phyloP scores from a whole-genome alignment of 2,888 invertebrate species.

The Pyrrhosoma nymphula region DNA sequence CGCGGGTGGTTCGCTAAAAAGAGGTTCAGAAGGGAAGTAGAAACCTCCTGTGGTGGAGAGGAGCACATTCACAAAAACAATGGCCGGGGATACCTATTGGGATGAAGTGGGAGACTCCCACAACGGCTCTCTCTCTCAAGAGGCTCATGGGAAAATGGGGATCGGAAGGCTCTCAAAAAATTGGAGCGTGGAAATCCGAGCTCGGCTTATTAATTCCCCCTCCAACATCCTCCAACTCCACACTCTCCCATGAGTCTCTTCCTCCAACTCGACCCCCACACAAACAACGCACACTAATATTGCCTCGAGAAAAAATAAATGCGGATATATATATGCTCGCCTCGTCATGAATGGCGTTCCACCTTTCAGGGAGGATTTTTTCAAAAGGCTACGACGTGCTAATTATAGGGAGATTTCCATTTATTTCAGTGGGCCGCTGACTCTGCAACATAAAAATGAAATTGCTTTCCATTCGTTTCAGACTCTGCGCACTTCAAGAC shows the following conservation, averaged over 20 bases:
- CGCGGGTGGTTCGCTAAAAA: neutral
- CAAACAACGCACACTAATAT: neutral
- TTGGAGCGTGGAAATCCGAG: neutral
- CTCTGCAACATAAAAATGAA: too few species aligned
- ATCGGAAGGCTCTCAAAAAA: neutral
- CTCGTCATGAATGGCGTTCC: too few species aligned
- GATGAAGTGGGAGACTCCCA: neutral
- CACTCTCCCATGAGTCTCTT: neutral
- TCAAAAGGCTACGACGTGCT: too few species aligned
- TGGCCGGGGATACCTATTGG: neutral
- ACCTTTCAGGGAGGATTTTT: too few species aligned
- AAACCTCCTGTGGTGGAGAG: neutral
- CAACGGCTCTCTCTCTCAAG: neutral
- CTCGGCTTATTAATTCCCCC: neutral
- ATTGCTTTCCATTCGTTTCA: too few species aligned
- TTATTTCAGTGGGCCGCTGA: too few species aligned
- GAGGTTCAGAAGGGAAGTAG: neutral
- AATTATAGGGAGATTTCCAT: too few species aligned
- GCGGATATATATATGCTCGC: neutral
- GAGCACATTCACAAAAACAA: neutral
- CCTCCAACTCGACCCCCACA: neutral
- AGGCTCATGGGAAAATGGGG: neutral
- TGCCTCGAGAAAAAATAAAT: neutral
- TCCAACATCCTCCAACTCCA: neutral
- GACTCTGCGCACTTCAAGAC: too few species aligned